Evolutionary conservation across 35 echinoderm and acorn worm species (phyloP).

Genomic region (Apostichopus californicus): DNA sequence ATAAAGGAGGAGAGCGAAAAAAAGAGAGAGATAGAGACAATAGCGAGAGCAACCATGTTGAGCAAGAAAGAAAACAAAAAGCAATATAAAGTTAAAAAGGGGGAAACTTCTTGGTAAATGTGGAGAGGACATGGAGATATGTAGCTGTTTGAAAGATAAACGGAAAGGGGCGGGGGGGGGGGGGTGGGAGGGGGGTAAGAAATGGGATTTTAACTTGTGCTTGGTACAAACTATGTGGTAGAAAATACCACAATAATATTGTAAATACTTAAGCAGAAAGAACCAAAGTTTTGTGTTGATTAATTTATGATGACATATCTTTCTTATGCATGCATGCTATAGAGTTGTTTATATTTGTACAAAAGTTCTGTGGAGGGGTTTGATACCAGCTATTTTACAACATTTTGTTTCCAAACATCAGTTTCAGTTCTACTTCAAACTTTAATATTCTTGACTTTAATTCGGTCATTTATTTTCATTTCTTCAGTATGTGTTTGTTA

Average conservation of each 20-base stretch:
- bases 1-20: not conserved
- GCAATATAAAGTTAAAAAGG: not conserved
- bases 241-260: slow-evolving; percentile 19
- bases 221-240: slow-evolving; percentile 8
- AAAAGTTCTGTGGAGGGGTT: slow-evolving; percentile 7
- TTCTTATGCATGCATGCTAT: slow-evolving; percentile 38
- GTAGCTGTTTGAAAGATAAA: not conserved
- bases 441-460: no score
- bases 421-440: no score
- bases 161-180: no score
- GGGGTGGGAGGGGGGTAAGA: no score
- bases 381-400: not conserved
- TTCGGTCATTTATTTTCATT: no score
- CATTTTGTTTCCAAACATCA: no score
- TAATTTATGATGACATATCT: slow-evolving; percentile 41
- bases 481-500: no score
- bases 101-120: not conserved
- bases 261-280: slow-evolving; percentile 13
- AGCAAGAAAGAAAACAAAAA: not conserved
- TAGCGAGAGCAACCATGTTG: not conserved
- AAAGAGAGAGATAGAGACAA: not conserved
- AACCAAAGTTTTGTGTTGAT: slow-evolving; percentile 49
- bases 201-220: not conserved
- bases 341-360: slow-evolving; percentile 31
- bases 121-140: not conserved